Evolutionary conservation across 2,888 invertebrate genomes (phyloP), one percentile per base, ranked within the genome.

Genomic region (Formica aserva): DNA sequence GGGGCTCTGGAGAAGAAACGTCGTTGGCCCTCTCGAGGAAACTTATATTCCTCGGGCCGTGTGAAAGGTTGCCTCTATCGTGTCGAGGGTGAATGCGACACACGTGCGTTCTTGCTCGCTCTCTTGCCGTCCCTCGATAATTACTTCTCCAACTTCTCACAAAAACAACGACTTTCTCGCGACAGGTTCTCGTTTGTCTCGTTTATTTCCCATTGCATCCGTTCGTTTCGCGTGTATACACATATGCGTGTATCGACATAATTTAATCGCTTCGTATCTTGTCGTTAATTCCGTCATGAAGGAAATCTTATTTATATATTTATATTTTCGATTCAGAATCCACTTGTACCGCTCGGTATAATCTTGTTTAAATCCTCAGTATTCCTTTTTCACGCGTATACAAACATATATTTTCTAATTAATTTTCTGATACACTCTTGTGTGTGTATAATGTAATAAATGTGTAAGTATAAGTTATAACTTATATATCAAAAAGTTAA

Each of bases 1-100:
- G 69, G 57, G 26, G 62, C 57, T 76, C 77, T 13, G 81, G 63
- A 81, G 52, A 76, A 81, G 85, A 45, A 48, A 48, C 41, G 83
- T 67, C 48, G 15, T 32, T 57, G n/a, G 57, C 66, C 60, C 78
- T 67, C 69, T 62, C 66, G 60, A 78, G 82, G 60, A 80, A 85
- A 80, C 76, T 87, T 82, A 82, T 74, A 83, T 84, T 85, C 77
- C 75, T 26, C 52, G 78, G 92, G 91, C 91, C 92, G 91, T 91
- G 91, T 91, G 93, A 93, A 92, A 93, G 91, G 92, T 93, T 93
- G 93, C 86, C 88, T 90, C 85, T 76, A 83, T 81, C 69, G 80
- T 63, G 85, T 35, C 84, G 83, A 87, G 88, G 85, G 87, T 87
- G 88, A 85, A 87, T 90, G 90, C 87, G 85, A 87, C 89, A 91